Evolutionary conservation across 2,888 invertebrate species (phyloP).

Genomic region (Nipponacmea schrenckii): DNA sequence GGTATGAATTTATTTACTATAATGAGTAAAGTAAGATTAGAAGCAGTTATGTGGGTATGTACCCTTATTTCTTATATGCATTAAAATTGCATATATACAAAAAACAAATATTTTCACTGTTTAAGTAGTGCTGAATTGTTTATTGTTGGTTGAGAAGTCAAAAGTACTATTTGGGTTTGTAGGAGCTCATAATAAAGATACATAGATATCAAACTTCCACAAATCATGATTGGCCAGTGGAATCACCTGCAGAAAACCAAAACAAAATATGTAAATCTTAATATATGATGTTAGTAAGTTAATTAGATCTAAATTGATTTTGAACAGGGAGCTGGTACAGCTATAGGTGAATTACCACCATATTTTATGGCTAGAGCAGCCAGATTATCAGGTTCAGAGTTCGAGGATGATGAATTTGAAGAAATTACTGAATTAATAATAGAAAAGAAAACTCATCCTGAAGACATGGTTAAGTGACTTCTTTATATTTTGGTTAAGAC

Average conservation of each 20-base stretch:
- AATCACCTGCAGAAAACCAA: no score
- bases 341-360: constrained; percentile 97
- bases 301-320: not conserved
- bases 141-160: no score
- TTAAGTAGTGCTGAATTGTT: no score
- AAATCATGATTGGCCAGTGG: no score
- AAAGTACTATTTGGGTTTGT: no score
- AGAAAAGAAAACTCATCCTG: constrained; percentile 71
- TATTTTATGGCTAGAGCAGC: constrained; percentile 99
- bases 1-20: constrained; percentile 88
- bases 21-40: constrained; percentile 93
- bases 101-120: no score
- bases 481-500: constrained; percentile 2
- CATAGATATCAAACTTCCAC: no score
- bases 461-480: constrained; percentile 62
- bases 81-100: no score
- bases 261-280: no score
- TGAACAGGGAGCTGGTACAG: constrained; percentile 79
- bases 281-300: no score
- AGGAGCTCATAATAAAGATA: no score
- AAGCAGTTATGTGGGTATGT: constrained; percentile 94
- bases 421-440: constrained; percentile 64
- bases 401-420: constrained; percentile 68
- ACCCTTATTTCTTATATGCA: no score
- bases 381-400: constrained; percentile 70